Conservation (phyloP, 2,888 invertebrate species). For the Drosophila paramelanica region DNA sequence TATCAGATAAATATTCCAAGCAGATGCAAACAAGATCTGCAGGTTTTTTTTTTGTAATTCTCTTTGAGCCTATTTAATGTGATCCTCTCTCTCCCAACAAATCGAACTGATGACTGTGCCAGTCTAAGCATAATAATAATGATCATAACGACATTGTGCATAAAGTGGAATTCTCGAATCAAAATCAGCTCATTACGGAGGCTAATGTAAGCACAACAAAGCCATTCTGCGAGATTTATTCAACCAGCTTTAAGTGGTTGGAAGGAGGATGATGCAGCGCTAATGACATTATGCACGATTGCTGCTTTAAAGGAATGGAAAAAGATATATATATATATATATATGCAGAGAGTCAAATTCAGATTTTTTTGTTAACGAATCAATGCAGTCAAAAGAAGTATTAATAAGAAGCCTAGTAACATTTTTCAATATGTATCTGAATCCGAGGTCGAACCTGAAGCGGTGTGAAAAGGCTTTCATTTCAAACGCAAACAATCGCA, state of each 20-base stretch:
- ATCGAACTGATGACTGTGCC: constrained; percentile 52
- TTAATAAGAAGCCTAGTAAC: constrained; percentile 73
- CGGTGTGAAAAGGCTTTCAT: constrained; percentile 79
- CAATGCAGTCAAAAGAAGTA: constrained; percentile 69
- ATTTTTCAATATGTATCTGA: constrained; percentile 37
- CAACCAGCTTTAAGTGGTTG: constrained; percentile 65
- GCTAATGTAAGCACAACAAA: constrained; percentile 82
- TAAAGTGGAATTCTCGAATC: constrained; percentile 75
- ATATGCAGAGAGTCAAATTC: constrained; percentile 31
- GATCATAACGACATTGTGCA: constrained; percentile 59
- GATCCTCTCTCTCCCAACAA: neutral
- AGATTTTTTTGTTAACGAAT: constrained; percentile 48
- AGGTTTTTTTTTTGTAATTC: constrained; percentile 32
- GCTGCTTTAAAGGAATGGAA: constrained; percentile 37
- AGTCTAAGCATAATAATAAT: constrained; percentile 49
- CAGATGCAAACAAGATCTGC: constrained; percentile 21
- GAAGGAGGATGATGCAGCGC: constrained; percentile 75
- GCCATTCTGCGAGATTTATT: constrained; percentile 77
- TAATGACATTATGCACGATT: constrained; percentile 75
- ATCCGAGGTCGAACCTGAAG: constrained; percentile 40
- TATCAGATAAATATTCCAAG: constrained; percentile 18
- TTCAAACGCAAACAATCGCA: constrained; percentile 78
- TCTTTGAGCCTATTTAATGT: neutral
- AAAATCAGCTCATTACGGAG: constrained; percentile 81
- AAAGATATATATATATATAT: neutral